These are phyloP conservation scores for Stenoptilia bipunctidactyla DNA, from an alignment of 2,888 invertebrate species.

Conservation along the genomic window DNA sequence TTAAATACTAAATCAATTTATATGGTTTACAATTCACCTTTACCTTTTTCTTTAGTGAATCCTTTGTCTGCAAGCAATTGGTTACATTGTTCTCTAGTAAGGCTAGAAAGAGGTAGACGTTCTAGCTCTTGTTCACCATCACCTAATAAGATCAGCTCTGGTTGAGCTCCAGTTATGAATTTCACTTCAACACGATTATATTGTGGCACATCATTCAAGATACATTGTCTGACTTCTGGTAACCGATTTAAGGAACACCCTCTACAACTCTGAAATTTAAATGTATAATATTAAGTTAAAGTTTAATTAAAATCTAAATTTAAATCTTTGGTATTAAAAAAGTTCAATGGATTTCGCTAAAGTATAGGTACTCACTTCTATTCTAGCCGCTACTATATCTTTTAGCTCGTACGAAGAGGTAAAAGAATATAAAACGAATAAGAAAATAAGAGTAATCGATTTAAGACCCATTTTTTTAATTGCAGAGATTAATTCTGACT, in stretches of 20 bases:
- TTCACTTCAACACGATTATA: constrained; percentile 74
- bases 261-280: constrained; percentile 75
- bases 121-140: constrained; percentile 73
- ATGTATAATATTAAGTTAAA: too few species aligned
- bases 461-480: too few species aligned
- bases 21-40: background rate
- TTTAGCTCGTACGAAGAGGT: too few species aligned
- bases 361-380: constrained; percentile 50
- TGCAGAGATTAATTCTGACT: too few species aligned
- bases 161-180: constrained; percentile 75
- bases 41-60: constrained; percentile 51
- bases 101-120: constrained; percentile 66
- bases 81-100: constrained; percentile 76
- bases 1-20: too few species aligned
- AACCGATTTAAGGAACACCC: constrained; percentile 77
- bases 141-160: constrained; percentile 74
- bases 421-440: too few species aligned
- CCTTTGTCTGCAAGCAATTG: constrained; percentile 72
- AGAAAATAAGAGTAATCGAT: too few species aligned
- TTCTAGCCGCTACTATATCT: constrained; percentile 50
- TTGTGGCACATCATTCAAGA: constrained; percentile 76
- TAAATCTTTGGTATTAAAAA: too few species aligned
- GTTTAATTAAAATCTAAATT: too few species aligned
- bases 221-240: constrained; percentile 75
- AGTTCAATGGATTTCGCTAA: too few species aligned